Evolutionary conservation across 1,140 invertebrate species (phyloP).

Genomic region (Daktulosphaira vitifoliae): DNA sequence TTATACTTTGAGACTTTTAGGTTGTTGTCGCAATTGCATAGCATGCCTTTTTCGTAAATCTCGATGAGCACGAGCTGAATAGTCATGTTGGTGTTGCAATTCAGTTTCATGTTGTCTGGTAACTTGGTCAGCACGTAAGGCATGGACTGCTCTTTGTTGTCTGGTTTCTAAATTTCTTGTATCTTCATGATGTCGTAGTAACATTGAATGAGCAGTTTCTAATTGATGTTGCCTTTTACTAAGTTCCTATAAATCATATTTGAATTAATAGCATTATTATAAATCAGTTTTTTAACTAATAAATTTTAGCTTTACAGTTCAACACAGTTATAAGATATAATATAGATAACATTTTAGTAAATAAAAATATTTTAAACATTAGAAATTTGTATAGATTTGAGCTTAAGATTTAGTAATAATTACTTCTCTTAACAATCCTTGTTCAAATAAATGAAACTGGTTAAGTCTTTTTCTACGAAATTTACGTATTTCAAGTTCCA

Average conservation of each 20-base stretch:
- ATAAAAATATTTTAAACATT: no score
- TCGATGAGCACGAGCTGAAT: conserved; percentile 84
- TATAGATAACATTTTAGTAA: no score
- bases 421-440: conserved; percentile 83
- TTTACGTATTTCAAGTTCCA: conserved; percentile 86
- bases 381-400: no score
- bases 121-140: conserved; percentile 82
- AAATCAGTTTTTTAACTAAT: no score
- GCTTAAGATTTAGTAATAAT: conserved; percentile 36
- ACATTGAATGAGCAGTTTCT: conserved; percentile 90
- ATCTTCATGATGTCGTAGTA: conserved; percentile 90
- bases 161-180: conserved; percentile 92
- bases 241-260: conserved; percentile 60
- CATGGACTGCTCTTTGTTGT: conserved; percentile 90
- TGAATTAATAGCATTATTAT: neutral
- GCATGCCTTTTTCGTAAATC: conserved; percentile 96
- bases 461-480: conserved; percentile 85
- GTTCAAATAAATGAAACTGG: conserved; percentile 77
- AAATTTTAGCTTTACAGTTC: no score
- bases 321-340: no score
- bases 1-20: conserved; percentile 90
- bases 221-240: conserved; percentile 89
- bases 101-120: conserved; percentile 90
- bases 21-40: conserved; percentile 93
- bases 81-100: conserved; percentile 91